Evolutionary conservation across 2,888 invertebrate genomes (phyloP).

Genomic region (Cataglyphis albicans): DNA sequence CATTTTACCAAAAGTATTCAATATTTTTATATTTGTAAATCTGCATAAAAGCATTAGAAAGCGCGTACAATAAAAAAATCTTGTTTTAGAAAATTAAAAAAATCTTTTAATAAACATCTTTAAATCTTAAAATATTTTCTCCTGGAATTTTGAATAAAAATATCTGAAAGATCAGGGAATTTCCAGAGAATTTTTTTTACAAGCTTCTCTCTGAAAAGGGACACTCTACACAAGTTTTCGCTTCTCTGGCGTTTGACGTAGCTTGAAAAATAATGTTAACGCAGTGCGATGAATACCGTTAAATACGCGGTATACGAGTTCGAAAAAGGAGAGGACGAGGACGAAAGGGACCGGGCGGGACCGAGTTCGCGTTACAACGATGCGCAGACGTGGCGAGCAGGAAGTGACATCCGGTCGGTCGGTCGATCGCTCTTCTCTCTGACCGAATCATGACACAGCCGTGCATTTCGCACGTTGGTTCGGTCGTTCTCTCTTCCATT

Average conservation of each 20-base stretch:
- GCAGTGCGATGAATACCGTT: not conserved
- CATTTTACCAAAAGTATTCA: too few species aligned
- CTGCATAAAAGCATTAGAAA: too few species aligned
- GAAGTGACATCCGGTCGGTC: conserved; percentile 83
- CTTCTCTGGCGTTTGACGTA: not conserved
- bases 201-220: too few species aligned
- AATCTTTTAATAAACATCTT: too few species aligned
- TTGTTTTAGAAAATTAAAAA: too few species aligned
- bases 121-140: too few species aligned
- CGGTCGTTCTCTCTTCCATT: conserved; percentile 72
- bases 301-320: not conserved
- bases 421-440: conserved; percentile 46
- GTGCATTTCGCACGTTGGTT: conserved; percentile 73
- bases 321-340: not conserved
- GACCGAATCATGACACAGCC: conserved; percentile 75
- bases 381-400: conserved; percentile 79
- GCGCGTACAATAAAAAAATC: too few species aligned
- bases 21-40: too few species aligned
- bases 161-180: too few species aligned
- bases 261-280: not conserved
- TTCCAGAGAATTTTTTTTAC: too few species aligned
- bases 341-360: not conserved
- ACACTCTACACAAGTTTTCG: not conserved
- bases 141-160: too few species aligned
- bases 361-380: conserved; percentile 67